These are phyloP conservation scores for Choristoneura fumiferana DNA, from an alignment of 1,140 invertebrate species.

Conservation along the genomic window DNA sequence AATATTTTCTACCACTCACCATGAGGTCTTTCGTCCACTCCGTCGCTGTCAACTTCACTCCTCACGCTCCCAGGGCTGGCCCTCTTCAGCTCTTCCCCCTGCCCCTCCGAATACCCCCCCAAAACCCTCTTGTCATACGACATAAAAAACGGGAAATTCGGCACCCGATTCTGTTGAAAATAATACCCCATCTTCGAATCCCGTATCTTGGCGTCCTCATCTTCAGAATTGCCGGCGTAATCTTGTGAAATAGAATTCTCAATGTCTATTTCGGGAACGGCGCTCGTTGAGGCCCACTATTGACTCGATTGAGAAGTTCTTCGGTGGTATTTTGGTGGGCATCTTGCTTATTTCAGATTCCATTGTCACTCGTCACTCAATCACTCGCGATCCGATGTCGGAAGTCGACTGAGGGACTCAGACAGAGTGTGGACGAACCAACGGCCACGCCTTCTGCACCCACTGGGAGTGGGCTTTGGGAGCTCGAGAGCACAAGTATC, in stretches of 20 bases:
- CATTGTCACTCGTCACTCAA: constrained; percentile 42
- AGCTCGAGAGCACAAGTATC: neutral
- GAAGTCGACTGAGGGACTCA: neutral
- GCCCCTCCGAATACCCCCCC: constrained; percentile 39
- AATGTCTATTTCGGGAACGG: constrained; percentile 70
- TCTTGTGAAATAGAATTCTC: constrained; percentile 66
- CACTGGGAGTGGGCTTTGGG: constrained; percentile 3
- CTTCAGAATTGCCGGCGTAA: constrained; percentile 51
- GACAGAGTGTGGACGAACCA: neutral
- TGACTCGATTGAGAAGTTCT: constrained; percentile 70
- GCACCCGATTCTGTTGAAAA: constrained; percentile 64
- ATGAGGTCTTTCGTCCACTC: constrained; percentile 60
- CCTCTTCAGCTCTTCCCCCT: constrained; percentile 59
- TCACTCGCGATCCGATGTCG: neutral
- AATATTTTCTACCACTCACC: constrained; percentile 51
- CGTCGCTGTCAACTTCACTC: constrained; percentile 70
- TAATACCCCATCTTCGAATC: constrained; percentile 63
- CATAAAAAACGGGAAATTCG: constrained; percentile 72
- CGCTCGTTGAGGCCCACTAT: constrained; percentile 64
- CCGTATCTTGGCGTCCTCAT: constrained; percentile 57
- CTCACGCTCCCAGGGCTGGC: constrained; percentile 61
- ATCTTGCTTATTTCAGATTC: constrained; percentile 67
- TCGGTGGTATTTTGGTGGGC: constrained; percentile 64
- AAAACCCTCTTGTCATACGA: constrained; percentile 57
- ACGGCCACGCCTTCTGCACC: constrained; percentile 7